Evolutionary conservation across 2,888 invertebrate genomes (phyloP), one percentile per base, ranked within the genome.

Genomic region (Agrochola litura): DNA sequence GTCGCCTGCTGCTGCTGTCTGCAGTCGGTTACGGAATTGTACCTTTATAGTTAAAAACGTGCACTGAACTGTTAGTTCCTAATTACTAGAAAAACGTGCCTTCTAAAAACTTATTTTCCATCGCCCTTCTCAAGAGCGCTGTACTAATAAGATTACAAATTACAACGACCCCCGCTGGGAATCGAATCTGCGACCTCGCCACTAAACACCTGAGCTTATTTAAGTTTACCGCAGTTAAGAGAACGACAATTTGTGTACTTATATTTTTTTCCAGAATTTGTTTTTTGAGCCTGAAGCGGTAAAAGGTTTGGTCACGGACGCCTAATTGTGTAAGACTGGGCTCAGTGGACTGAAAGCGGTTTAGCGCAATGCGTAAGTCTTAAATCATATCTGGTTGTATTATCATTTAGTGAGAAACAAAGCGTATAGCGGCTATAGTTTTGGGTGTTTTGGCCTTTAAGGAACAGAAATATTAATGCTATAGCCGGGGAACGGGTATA

Each of bases 121-220:
- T 1, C 43, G 52, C 25, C 49, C 60, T 8, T 76, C 85, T 72
- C 80, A 71, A 83, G 86, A 82, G 76, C 78, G 73, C 69, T 74
- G 79, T 81, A 79, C 82, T 89, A 89, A 90, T 89, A 89, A 90
- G 89, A 90, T 89, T 90, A 90, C 88, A 88, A 89, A 90, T 89
- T 89, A 89, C 87, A 87, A 83, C 80, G 76, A 58, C 60, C 61
- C 83, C 90, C 89, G 73, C 73, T 79, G 89, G 89, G 90, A 85
- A 85, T 89, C 87, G 88, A 89, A 89, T 84, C 84, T 72, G 81
- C 72, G 73, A 79, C 79, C 84, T 84, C 66, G 73, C 64, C 78
- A 77, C 75, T 86, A 85, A 89, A 89, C 90, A 90, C 90, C 91
- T 89, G 88, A 89, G 82, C 90, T 90, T 90, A 92, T 92, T 91